phyloP scores from a whole-genome alignment of 2,113 vertebrate genomes.

The Ammodytes dubius region DNA sequence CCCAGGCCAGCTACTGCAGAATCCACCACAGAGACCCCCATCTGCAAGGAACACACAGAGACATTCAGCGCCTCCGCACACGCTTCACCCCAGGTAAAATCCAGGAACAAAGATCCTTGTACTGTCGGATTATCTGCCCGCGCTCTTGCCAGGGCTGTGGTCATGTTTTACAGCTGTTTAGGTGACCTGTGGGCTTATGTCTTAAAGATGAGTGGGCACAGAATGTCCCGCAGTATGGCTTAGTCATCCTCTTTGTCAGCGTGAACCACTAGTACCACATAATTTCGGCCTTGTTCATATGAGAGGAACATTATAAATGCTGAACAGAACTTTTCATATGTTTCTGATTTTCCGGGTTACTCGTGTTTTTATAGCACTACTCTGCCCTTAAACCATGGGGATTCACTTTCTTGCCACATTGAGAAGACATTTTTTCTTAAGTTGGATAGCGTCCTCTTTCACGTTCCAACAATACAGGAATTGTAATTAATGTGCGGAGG shows the following conservation, averaged over 20 bases:
- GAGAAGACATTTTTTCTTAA: constrained; percentile 49
- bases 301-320: constrained; percentile 63
- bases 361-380: constrained; percentile 69
- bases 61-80: constrained; percentile 54
- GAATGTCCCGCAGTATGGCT: constrained; percentile 71
- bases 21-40: constrained; percentile 94
- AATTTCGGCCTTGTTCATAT: constrained; percentile 71
- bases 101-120: constrained; percentile 77
- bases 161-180: constrained; percentile 69
- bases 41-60: constrained; percentile 86
- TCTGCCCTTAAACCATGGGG: constrained; percentile 56
- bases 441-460: constrained; percentile 50
- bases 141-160: constrained; percentile 66
- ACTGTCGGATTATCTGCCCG: constrained; percentile 56
- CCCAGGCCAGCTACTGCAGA: constrained; percentile 94
- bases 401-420: constrained; percentile 70
- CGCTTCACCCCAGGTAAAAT: constrained; percentile 56
- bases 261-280: constrained; percentile 64
- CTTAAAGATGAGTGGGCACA: constrained; percentile 75
- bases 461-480: constrained; percentile 40
- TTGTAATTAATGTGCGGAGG: constrained; percentile 35
- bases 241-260: constrained; percentile 81
- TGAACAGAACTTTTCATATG: constrained; percentile 72
- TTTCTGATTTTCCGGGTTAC: constrained; percentile 72
- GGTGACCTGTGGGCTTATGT: constrained; percentile 64